Base-by-base conservation (phyloP, 1,140 invertebrate species). In the Hycleus phaleratus region DNA sequence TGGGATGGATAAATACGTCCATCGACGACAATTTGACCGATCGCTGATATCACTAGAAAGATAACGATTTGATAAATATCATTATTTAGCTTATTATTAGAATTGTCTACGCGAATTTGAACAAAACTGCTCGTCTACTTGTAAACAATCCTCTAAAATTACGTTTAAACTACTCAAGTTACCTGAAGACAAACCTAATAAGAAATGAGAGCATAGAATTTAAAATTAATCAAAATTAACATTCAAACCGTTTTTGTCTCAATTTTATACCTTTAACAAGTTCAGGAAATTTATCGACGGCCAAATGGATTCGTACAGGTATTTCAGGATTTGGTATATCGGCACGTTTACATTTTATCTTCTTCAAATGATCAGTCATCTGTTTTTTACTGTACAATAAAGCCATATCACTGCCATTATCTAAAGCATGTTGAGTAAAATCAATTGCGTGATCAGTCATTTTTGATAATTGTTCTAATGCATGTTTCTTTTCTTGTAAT, bases 241-340 rank as follows among this genome's bases (percentile, higher is more conserved):
- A 56, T n/a, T 47, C 52, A 52, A 24, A 39, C 38, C 4, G n/a
- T n/a, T 42, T 52, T 46, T 39, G 38, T 40, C 46, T 25, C 24
- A 47, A 59, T 43, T 12, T 32, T 49, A 69, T 68, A 87, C 85
- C 85, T 80, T 88, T 85, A 49, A 88, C 79, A 44, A 91, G 75
- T 69, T 90, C 87, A 32, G 85, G 79, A 60, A 90, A 81, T 79
- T 88, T 88, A 68, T 89, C 88, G 58, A 88, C 76, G 48, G 82
- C 83, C 39, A 89, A 78, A 71, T 83, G 82, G 71, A 89, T 91
- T 66, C 87, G 80, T 40, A 88, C 88, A 40, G 86, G 88, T 64
- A 89, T 90, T 76, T 90, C 87, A 3, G 87, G 87, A 79, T 90
- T 91, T 61, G 88, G 87, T 69, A 90, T 90, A 74, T 90, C 87